Evolutionary conservation across 2,797 vertebrate species (phyloP).

Genomic region (Pangasius mekongensis): DNA sequence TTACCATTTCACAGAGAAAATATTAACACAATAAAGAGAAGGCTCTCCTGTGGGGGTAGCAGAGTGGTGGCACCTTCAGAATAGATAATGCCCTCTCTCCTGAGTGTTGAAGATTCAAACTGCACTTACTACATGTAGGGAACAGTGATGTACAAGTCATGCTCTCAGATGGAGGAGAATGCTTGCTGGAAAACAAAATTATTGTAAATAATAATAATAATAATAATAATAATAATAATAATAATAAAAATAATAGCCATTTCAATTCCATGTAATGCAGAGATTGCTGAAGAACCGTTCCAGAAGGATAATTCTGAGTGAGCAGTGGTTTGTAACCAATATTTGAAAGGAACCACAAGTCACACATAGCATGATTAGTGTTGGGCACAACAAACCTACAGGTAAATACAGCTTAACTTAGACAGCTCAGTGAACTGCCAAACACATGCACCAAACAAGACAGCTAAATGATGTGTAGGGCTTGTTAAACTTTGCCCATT

Average conservation of each 20-base stretch:
- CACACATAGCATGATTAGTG: neutral
- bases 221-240: neutral
- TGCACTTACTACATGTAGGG: constrained; percentile 29
- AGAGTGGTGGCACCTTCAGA: constrained; percentile 51
- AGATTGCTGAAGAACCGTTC: neutral
- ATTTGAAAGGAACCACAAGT: neutral
- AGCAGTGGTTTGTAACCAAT: neutral
- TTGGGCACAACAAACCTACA: neutral
- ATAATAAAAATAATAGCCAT: neutral
- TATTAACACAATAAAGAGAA: constrained; percentile 59
- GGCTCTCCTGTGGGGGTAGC: constrained; percentile 48
- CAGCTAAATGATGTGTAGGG: constrained; percentile 42
- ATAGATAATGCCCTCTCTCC: constrained; percentile 57
- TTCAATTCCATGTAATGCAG: neutral
- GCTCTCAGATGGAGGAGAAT: neutral
- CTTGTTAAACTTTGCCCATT: constrained; percentile 49
- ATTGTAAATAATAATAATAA: neutral
- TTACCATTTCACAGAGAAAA: constrained; percentile 57
- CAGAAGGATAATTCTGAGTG: neutral
- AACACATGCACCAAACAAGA: constrained; percentile 43
- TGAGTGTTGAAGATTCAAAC: constrained; percentile 54
- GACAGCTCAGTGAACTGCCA: constrained; percentile 31
- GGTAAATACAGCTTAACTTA: constrained; percentile 7
- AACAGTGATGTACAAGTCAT: constrained; percentile 42
- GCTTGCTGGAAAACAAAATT: neutral